phyloP scores from a whole-genome alignment of 2,888 invertebrate species.

The Rhorus exstirpatorius region DNA sequence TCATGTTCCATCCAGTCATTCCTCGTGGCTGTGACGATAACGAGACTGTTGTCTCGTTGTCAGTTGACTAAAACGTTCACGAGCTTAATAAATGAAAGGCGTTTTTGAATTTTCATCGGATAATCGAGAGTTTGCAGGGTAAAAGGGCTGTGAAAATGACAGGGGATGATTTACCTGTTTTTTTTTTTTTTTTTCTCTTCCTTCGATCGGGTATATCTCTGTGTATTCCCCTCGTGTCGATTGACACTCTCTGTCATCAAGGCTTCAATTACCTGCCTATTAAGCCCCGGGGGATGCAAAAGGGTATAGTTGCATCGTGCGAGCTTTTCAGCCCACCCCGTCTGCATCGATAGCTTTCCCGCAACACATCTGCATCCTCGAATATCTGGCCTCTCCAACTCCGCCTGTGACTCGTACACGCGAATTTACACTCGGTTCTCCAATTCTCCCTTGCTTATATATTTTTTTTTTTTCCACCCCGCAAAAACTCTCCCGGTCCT shows the following conservation, averaged over 20 bases:
- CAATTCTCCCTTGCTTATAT: slow-evolving; percentile 34
- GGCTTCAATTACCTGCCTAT: slow-evolving; percentile 81
- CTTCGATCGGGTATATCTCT: slow-evolving; percentile 8
- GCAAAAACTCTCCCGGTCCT: not conserved
- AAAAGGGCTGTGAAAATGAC: slow-evolving; percentile 41
- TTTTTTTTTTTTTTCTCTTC: not conserved
- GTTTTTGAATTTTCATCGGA: not conserved
- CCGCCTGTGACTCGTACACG: not conserved
- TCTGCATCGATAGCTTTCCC: slow-evolving; percentile 56
- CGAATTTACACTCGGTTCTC: slow-evolving; percentile 27
- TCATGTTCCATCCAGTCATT: no score
- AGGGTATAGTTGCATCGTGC: slow-evolving; percentile 69
- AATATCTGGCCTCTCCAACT: slow-evolving; percentile 16
- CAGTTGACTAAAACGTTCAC: no score
- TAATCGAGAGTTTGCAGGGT: not conserved
- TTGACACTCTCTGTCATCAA: slow-evolving; percentile 79
- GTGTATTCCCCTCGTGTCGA: slow-evolving; percentile 14
- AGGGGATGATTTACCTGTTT: slow-evolving; percentile 37
- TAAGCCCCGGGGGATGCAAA: slow-evolving; percentile 75
- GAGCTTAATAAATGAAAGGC: no score
- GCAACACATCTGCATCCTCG: slow-evolving; percentile 46
- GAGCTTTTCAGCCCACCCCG: slow-evolving; percentile 67
- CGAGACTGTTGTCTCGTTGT: not conserved
- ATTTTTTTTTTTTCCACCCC: slow-evolving; percentile 5
- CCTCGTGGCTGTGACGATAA: not conserved